A percentile compares a stretch with the other conserved stretches of the same genome.
phyloP scores from a whole-genome alignment of 1,140 invertebrate genomes.

The Akabosia matsudoensis region DNA sequence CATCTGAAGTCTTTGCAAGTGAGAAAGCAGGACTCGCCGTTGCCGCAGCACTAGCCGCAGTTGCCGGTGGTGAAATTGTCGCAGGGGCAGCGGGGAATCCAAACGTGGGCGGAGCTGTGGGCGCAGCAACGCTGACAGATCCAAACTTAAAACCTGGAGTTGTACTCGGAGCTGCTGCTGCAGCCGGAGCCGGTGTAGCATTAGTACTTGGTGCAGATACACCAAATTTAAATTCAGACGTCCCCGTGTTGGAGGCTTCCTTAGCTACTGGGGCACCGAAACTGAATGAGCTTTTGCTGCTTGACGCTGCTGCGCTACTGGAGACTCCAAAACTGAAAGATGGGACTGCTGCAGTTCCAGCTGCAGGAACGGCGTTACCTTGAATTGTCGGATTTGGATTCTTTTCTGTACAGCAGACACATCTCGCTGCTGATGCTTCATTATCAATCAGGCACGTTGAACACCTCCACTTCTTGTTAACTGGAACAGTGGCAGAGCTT shows the following conservation, averaged over 20 bases:
- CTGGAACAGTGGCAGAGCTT: not conserved
- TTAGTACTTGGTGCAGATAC: not conserved
- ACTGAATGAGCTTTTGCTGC: not conserved
- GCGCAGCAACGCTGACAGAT: not conserved
- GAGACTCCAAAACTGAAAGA: constrained; percentile 2
- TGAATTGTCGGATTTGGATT: not conserved
- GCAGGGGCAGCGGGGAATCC: not conserved
- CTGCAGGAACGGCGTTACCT: not conserved
- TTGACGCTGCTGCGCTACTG: not conserved
- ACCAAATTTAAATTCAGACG: no score
- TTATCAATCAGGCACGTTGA: not conserved
- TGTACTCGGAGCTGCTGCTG: not conserved
- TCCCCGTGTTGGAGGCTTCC: no score
- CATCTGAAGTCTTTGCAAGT: no score
- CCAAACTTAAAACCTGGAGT: no score
- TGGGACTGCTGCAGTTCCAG: not conserved
- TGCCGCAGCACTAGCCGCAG: not conserved
- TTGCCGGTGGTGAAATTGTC: not conserved
- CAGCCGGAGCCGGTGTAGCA: not conserved
- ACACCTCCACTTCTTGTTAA: constrained; percentile 8
- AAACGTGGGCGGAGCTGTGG: not conserved
- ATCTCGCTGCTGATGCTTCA: not conserved
- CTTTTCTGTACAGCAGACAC: constrained; percentile 9
- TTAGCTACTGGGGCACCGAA: no score
- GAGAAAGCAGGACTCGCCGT: no score